phyloP scores from a whole-genome alignment of 2,797 vertebrate species.

The Morus bassanus region DNA sequence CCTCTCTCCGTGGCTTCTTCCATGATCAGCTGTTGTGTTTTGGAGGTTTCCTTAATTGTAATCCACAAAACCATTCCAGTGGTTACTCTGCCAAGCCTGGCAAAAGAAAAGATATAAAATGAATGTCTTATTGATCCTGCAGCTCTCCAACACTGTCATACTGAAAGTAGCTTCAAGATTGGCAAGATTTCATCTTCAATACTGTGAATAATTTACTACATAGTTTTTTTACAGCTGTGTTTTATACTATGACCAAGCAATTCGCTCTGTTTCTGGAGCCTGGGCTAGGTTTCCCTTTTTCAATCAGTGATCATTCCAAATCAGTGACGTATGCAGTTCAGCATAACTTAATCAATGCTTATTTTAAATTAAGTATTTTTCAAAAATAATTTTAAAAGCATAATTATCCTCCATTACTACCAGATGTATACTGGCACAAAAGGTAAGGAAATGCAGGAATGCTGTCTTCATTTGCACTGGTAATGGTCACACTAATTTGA shows the following conservation, averaged over 20 bases:
- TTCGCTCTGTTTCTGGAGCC: neutral
- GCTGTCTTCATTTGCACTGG: neutral
- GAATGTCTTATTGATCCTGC: neutral
- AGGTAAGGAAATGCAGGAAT: neutral
- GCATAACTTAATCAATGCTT: neutral
- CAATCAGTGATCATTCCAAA: neutral
- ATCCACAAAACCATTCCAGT: constrained; percentile 88
- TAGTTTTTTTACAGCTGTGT: neutral
- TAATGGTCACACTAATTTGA: neutral
- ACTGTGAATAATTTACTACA: neutral
- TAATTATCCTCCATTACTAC: neutral
- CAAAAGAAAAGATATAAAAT: neutral
- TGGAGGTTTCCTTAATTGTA: constrained; percentile 79
- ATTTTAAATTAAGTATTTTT: neutral
- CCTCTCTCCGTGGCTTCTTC: constrained; percentile 81
- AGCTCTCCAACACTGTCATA: neutral
- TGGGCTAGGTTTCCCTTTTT: neutral
- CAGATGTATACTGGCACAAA: neutral
- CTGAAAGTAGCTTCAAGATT: neutral
- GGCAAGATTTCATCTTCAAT: neutral
- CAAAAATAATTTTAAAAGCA: neutral
- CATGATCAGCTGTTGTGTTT: constrained; percentile 80
- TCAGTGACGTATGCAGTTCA: neutral
- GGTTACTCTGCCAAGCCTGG: constrained; percentile 83
- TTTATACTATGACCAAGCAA: neutral